Evolutionary conservation across 2,888 invertebrate species (phyloP).

Genomic region (Drosophila affinis): DNA sequence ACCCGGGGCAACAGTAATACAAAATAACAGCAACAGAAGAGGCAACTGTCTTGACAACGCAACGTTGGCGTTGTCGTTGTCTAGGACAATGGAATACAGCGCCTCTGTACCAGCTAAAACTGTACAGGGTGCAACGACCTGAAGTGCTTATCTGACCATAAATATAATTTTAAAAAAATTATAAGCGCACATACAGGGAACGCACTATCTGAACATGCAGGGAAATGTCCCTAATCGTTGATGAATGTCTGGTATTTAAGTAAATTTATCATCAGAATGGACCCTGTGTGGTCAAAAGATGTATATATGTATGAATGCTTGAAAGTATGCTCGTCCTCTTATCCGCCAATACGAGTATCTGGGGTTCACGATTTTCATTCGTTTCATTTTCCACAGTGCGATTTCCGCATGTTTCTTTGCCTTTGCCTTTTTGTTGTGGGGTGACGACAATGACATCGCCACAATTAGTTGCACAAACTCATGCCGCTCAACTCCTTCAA

Average conservation of each 20-base stretch:
- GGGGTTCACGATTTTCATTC: constrained; percentile 82
- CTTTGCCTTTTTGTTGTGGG: constrained; percentile 3
- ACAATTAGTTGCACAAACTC: constrained; percentile 74
- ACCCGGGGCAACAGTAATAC: constrained; percentile 48
- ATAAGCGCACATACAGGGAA: too few relatives aligned
- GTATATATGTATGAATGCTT: background rate
- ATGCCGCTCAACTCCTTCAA: constrained; percentile 25
- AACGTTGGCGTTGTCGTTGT: constrained; percentile 51
- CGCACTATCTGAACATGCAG: background rate
- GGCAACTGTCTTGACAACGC: constrained; percentile 62
- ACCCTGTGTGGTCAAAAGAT: background rate
- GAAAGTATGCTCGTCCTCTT: background rate
- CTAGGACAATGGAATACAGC: constrained; percentile 40
- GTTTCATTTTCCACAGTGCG: constrained; percentile 59
- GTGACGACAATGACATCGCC: constrained; percentile 56
- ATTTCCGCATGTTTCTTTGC: background rate
- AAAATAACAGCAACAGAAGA: constrained; percentile 39
- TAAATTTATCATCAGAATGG: background rate
- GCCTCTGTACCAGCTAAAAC: background rate
- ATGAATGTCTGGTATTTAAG: background rate
- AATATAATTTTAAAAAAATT: background rate
- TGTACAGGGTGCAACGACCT: constrained; percentile 28
- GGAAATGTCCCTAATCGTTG: background rate
- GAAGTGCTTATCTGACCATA: background rate
- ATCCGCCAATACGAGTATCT: constrained; percentile 30